Percentiles rank a stretch among this genome's conserved stretches.
phyloP scores from a whole-genome alignment of 2,888 invertebrate genomes.

The Catonia carolina region DNA sequence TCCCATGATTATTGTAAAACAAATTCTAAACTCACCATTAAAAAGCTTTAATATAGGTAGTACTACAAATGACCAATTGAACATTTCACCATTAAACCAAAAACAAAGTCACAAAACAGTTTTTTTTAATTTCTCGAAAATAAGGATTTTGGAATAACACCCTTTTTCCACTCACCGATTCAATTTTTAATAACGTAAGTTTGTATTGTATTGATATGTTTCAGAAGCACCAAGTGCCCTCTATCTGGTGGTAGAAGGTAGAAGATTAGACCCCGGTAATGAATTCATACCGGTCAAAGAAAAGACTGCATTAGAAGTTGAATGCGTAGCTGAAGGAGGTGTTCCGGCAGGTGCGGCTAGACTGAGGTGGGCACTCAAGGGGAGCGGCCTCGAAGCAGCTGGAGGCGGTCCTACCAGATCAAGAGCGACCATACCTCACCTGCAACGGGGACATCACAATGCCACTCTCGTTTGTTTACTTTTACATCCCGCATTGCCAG shows the following conservation, averaged over 20 bases:
- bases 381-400: slow-evolving; percentile 27
- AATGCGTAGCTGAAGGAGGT: slow-evolving; percentile 81
- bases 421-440: slow-evolving; percentile 62
- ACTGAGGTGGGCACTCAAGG: slow-evolving; percentile 50
- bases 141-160: no score
- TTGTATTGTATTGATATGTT: no score
- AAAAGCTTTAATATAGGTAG: no score
- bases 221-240: slow-evolving; percentile 77
- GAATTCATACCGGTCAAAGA: slow-evolving; percentile 82
- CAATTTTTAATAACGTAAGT: no score
- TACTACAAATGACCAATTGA: no score
- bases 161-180: no score
- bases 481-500: slow-evolving; percentile 56
- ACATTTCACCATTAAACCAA: no score
- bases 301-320: slow-evolving; percentile 71
- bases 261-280: slow-evolving; percentile 77
- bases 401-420: slow-evolving; percentile 44
- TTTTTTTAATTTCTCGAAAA: no score
- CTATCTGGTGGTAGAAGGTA: slow-evolving; percentile 78
- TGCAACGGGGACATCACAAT: slow-evolving; percentile 79
- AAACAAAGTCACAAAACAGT: no score
- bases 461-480: slow-evolving; percentile 77
- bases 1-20: no score
- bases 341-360: slow-evolving; percentile 57
- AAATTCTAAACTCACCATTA: no score